phyloP scores from a whole-genome alignment of 2,888 invertebrate species.

The Acrobasis suavella region DNA sequence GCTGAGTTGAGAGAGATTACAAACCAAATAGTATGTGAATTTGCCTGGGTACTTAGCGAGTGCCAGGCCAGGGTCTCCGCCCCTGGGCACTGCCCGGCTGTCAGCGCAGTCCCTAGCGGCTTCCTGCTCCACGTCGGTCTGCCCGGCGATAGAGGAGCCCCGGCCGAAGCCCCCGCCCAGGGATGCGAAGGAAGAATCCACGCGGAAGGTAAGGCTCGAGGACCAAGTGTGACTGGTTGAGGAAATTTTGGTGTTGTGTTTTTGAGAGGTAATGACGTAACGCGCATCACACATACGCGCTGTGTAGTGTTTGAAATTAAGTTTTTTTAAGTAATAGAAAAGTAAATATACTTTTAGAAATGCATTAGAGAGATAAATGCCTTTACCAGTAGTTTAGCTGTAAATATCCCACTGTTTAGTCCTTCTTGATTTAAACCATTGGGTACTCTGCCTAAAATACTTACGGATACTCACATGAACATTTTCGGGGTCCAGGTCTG shows the following conservation, averaged over 20 bases:
- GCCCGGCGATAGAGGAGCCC: conserved; percentile 39
- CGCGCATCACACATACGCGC: too few species aligned
- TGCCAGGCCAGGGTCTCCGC: conserved; percentile 66
- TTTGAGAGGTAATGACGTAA: too few species aligned
- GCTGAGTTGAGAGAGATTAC: background rate
- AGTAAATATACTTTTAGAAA: too few species aligned
- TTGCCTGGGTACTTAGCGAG: conserved; percentile 44
- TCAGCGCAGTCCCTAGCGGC: conserved; percentile 49
- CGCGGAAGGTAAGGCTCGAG: conserved; percentile 27
- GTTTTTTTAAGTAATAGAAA: background rate
- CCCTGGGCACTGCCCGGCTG: conserved; percentile 42
- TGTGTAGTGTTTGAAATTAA: too few species aligned
- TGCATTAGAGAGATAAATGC: too few species aligned
- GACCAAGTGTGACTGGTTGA: conserved; percentile 19
- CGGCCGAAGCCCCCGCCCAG: conserved; percentile 41
- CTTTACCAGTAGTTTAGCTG: too few species aligned
- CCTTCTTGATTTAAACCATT: too few species aligned
- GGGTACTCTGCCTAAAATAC: too few species aligned
- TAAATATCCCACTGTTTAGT: too few species aligned
- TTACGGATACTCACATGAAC: too few species aligned
- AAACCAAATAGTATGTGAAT: conserved; percentile 4
- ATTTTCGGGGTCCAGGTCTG: too few species aligned
- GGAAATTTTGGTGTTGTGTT: conserved; percentile 35
- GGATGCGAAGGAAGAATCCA: conserved; percentile 35
- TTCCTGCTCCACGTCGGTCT: conserved; percentile 39